These are phyloP conservation scores for Malthinus flaveolus DNA, from an alignment of 2,888 invertebrate genomes.

Conservation along the genomic window DNA sequence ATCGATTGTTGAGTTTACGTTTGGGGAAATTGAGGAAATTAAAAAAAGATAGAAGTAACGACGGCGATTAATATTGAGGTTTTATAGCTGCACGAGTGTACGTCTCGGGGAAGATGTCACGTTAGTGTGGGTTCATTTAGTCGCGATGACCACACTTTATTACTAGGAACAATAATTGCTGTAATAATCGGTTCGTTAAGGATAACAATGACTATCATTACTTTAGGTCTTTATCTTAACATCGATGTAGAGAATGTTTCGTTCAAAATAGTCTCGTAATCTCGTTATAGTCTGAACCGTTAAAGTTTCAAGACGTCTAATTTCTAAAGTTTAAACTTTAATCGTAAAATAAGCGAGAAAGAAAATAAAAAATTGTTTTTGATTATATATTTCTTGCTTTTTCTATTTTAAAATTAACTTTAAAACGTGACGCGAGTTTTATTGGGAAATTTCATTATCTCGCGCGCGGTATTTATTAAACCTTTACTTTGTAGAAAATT, in stretches of 20 bases:
- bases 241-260: constrained; percentile 7
- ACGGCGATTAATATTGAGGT: constrained; percentile 33
- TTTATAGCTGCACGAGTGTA: constrained; percentile 31
- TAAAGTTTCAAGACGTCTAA: constrained; percentile 14
- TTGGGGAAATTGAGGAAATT: constrained; percentile 25
- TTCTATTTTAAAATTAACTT: too few relatives aligned
- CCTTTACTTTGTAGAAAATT: too few relatives aligned
- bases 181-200: constrained; percentile 48
- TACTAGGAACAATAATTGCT: constrained; percentile 51
- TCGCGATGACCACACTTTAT: constrained; percentile 52
- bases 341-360: too few relatives aligned
- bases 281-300: constrained; percentile 13
- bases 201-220: constrained; percentile 34
- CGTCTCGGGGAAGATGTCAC: constrained; percentile 42
- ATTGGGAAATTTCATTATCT: too few relatives aligned
- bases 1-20: not conserved
- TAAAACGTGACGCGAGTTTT: too few relatives aligned
- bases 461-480: too few relatives aligned
- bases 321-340: constrained; percentile 4
- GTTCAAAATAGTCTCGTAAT: not conserved
- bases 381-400: too few relatives aligned
- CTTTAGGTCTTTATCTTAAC: constrained; percentile 21
- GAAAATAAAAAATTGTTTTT: too few relatives aligned
- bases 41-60: constrained; percentile 23
- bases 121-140: constrained; percentile 50